A percentile compares a stretch with the other conserved stretches of the same genome.
Conservation (phyloP, 2,797 vertebrate species). For the Typhlichthys eigenmanni region DNA sequence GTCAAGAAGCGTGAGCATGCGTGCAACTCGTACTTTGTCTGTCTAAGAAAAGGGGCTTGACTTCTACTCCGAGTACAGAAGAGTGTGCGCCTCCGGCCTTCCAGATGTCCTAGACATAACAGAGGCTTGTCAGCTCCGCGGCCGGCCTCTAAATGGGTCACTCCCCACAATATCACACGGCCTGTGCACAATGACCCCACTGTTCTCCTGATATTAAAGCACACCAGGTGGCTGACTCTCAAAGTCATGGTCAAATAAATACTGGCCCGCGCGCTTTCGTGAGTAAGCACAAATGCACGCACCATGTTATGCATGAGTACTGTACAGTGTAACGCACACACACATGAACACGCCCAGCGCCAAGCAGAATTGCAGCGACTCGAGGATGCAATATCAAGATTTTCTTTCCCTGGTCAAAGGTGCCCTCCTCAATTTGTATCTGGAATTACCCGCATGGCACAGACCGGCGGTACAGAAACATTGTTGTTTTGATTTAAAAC, state of each 20-base stretch:
- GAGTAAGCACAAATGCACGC: constrained; percentile 29
- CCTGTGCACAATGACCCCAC: constrained; percentile 75
- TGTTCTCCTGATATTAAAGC: constrained; percentile 78
- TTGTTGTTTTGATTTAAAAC: too few relatives aligned
- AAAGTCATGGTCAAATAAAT: constrained; percentile 67
- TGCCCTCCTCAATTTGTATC: too few relatives aligned
- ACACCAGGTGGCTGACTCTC: constrained; percentile 74
- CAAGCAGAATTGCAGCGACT: not conserved
- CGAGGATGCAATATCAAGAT: too few relatives aligned
- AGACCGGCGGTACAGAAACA: too few relatives aligned
- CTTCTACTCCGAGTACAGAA: constrained; percentile 28
- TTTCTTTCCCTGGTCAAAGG: too few relatives aligned
- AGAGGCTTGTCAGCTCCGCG: constrained; percentile 69
- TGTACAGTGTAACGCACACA: not conserved
- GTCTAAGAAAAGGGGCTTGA: constrained; percentile 30
- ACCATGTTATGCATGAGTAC: not conserved
- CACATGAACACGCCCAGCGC: not conserved
- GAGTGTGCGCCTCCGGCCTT: constrained; percentile 48
- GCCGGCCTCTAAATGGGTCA: constrained; percentile 76
- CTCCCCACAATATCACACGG: constrained; percentile 74
- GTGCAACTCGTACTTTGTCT: constrained; percentile 34
- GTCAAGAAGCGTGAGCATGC: constrained; percentile 42
- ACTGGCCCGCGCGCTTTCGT: constrained; percentile 37
- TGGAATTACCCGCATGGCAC: too few relatives aligned
- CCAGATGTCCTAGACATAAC: constrained; percentile 78